phyloP scores from a whole-genome alignment of 2,797 vertebrate species.

The Gastrophryne carolinensis region DNA sequence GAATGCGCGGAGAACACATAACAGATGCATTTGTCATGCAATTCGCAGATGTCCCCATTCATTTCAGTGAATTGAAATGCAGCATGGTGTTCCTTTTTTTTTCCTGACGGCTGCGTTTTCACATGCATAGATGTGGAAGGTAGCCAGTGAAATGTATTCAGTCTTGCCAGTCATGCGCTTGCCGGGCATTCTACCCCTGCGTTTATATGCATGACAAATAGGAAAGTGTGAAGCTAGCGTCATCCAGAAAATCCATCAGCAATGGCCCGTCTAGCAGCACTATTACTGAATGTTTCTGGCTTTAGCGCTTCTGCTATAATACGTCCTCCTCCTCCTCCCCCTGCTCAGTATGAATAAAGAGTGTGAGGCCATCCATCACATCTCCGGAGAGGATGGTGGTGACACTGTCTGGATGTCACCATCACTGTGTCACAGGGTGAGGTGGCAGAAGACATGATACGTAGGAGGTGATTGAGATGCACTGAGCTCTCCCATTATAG shows the following conservation, averaged over 20 bases:
- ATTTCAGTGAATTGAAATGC: no score
- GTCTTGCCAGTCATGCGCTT: no score
- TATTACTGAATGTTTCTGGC: not conserved
- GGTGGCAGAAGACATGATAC: constrained; percentile 50
- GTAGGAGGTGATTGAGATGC: constrained; percentile 50
- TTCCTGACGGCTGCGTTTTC: no score
- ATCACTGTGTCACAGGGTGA: constrained; percentile 45
- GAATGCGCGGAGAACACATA: no score
- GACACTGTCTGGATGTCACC: constrained; percentile 52
- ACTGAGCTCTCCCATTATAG: constrained; percentile 47
- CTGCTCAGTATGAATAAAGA: constrained; percentile 21
- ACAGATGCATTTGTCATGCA: no score
- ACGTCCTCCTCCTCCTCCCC: not conserved
- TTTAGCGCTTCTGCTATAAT: not conserved
- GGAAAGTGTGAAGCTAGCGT: not conserved
- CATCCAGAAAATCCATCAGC: not conserved
- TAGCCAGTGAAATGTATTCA: no score
- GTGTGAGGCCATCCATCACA: constrained; percentile 43
- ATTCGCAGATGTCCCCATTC: no score
- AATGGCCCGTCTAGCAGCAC: not conserved
- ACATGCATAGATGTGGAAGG: no score
- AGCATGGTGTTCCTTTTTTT: no score
- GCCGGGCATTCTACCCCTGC: not conserved
- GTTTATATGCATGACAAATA: not conserved
- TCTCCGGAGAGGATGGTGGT: constrained; percentile 33